Percentiles rank a stretch among this genome's conserved stretches.
These are phyloP conservation scores for Camponotus vicinus DNA, from an alignment of 1,140 invertebrate species.

Conservation along the genomic window DNA sequence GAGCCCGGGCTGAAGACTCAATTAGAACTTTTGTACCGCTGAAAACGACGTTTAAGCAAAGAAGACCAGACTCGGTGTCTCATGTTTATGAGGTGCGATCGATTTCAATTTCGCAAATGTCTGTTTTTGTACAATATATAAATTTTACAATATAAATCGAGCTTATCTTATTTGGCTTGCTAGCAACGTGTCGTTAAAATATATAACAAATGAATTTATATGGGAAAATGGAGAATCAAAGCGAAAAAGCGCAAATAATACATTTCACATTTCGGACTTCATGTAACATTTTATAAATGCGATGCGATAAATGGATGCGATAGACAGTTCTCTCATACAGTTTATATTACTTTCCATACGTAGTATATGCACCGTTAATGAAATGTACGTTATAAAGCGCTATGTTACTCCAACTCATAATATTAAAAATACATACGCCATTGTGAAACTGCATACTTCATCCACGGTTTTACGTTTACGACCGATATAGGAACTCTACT, in stretches of 20 bases:
- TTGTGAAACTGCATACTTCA: not conserved
- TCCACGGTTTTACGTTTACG: conserved; percentile 17
- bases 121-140: not conserved
- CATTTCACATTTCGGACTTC: not conserved
- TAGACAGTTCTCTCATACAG: not conserved
- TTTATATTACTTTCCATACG: conserved; percentile 8
- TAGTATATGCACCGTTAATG: conserved; percentile 18
- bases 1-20: conserved; percentile 59
- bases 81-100: conserved; percentile 44
- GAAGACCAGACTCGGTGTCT: conserved; percentile 39
- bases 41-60: conserved; percentile 69
- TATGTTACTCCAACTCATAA: not conserved
- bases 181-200: not conserved
- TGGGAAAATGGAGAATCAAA: conserved; percentile 10
- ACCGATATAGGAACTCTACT: not conserved
- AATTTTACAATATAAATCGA: conserved; percentile 26
- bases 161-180: not conserved
- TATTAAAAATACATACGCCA: conserved; percentile 38
- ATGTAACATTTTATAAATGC: conserved; percentile 17
- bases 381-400: conserved; percentile 28
- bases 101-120: not conserved
- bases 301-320: conserved; percentile 10
- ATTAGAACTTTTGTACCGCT: conserved; percentile 68
- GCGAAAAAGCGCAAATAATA: conserved; percentile 14
- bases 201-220: conserved; percentile 15